Evolutionary conservation across 2,113 vertebrate species (phyloP).

Genomic region (Calidris pugnax): DNA sequence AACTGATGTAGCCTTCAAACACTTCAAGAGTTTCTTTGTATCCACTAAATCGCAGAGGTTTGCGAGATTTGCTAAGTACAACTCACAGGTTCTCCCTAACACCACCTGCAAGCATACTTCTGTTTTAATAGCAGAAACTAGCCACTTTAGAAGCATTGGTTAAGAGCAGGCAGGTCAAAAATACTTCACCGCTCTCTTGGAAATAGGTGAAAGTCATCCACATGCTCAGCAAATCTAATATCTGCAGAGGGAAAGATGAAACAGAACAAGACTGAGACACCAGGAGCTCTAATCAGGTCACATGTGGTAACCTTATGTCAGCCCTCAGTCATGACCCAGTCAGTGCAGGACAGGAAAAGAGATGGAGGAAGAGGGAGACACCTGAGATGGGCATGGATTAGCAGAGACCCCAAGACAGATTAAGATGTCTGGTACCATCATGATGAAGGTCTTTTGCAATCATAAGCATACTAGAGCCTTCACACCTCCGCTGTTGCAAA

Average conservation of each 20-base stretch:
- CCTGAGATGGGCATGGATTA: neutral
- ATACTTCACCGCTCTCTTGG: neutral
- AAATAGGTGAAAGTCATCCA: neutral
- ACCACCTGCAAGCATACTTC: neutral
- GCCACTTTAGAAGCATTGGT: neutral
- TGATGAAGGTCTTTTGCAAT: accelerated
- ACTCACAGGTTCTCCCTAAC: neutral
- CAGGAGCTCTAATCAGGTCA: neutral
- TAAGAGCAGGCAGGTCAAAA: neutral
- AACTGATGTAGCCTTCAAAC: neutral
- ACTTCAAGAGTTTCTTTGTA: neutral
- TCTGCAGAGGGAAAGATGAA: neutral
- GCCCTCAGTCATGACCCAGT: neutral
- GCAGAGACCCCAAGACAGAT: neutral
- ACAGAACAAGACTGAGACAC: neutral
- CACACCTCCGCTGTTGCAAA: neutral
- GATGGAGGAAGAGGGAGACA: neutral
- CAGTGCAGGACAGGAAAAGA: neutral
- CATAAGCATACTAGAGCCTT: neutral
- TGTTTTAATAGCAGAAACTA: neutral
- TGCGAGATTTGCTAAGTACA: neutral
- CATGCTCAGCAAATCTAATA: neutral
- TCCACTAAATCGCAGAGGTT: neutral
- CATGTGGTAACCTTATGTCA: accelerated
- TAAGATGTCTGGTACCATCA: neutral